Percentiles rank a stretch among this genome's conserved stretches.
Conservation (phyloP, 2,888 invertebrate species). For the Ceramica pisi region DNA sequence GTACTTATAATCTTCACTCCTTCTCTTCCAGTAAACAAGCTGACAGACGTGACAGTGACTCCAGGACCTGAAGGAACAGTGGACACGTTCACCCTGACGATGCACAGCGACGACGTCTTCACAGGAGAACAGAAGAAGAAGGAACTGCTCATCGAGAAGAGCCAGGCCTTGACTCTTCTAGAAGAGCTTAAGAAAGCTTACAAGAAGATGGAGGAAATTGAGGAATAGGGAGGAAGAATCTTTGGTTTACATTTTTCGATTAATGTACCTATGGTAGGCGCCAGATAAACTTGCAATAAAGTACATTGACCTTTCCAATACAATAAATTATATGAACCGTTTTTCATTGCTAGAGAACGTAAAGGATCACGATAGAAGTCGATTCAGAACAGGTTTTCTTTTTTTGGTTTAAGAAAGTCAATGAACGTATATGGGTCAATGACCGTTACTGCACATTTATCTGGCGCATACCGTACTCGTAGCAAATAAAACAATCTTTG, state of each 20-base stretch:
- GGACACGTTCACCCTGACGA: slow-evolving; percentile 77
- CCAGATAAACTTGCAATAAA: too few species aligned
- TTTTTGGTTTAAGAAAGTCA: too few species aligned
- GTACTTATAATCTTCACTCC: background rate
- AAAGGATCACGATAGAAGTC: too few species aligned
- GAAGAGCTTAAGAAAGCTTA: slow-evolving; percentile 80
- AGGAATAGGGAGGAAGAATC: slow-evolving; percentile 20
- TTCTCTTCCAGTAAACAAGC: slow-evolving; percentile 81
- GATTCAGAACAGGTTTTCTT: too few species aligned
- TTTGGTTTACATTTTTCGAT: background rate
- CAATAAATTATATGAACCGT: too few species aligned
- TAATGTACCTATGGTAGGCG: background rate
- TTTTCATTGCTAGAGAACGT: too few species aligned
- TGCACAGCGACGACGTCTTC: slow-evolving; percentile 78
- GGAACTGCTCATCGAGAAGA: slow-evolving; percentile 81
- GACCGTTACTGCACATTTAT: too few species aligned
- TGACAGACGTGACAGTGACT: slow-evolving; percentile 76
- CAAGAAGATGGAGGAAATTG: slow-evolving; percentile 80
- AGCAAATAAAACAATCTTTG: background rate
- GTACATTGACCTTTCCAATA: too few species aligned
- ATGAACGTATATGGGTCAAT: too few species aligned
- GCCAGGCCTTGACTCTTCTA: slow-evolving; percentile 74
- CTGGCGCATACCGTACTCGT: too few species aligned
- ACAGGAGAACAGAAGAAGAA: slow-evolving; percentile 77
- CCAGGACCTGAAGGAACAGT: slow-evolving; percentile 79